Conservation (phyloP, 2,113 vertebrate species). For the Pionites leucogaster region DNA sequence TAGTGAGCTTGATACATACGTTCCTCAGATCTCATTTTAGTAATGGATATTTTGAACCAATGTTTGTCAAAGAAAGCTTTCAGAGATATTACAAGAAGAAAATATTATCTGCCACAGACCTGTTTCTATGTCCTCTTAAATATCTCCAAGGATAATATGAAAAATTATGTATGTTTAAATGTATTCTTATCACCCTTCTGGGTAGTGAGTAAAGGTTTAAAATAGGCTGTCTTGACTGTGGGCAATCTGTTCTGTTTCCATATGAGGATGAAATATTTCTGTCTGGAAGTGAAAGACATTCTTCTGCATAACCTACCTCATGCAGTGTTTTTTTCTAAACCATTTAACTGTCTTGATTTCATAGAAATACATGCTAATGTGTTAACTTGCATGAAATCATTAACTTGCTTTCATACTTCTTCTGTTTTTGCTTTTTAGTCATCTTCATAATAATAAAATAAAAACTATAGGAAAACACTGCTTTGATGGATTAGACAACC, state of each 20-base stretch:
- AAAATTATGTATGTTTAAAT: background rate
- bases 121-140: background rate
- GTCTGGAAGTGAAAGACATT: background rate
- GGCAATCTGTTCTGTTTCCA: background rate
- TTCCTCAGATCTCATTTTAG: background rate
- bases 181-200: background rate
- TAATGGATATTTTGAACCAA: background rate
- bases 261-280: background rate
- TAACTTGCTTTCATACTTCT: background rate
- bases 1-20: background rate
- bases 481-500: constrained; percentile 91
- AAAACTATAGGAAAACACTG: constrained; percentile 86
- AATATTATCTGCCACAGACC: background rate
- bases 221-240: background rate
- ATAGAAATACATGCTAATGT: background rate
- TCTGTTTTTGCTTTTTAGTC: constrained; percentile 73
- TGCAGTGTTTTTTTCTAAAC: background rate
- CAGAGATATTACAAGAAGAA: background rate
- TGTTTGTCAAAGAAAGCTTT: background rate
- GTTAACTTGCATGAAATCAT: background rate
- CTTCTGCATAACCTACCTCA: background rate
- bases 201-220: background rate
- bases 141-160: background rate
- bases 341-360: background rate
- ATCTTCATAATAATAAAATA: constrained; percentile 98